Conservation (phyloP, 2,888 invertebrate species). For the Lasiommata megera region DNA sequence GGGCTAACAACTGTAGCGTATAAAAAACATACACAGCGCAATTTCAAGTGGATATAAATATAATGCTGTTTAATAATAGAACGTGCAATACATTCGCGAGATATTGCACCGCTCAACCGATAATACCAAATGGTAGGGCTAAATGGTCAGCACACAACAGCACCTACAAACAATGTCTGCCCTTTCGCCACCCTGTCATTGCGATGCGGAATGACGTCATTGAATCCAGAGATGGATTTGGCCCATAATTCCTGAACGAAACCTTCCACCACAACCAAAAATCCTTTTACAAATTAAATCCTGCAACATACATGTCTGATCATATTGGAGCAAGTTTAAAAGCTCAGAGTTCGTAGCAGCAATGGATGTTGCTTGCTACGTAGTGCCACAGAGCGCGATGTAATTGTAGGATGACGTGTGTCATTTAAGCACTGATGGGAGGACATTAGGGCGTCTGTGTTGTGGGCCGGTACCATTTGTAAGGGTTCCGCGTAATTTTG, state of each 20-base stretch:
- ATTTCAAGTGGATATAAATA: background rate
- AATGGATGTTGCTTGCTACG: slow-evolving; percentile 39
- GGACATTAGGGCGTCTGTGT: slow-evolving; percentile 77
- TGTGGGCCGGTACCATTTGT: slow-evolving; percentile 69
- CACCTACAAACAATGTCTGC: slow-evolving; percentile 56
- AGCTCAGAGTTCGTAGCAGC: slow-evolving; percentile 20
- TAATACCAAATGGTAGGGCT: slow-evolving; percentile 17
- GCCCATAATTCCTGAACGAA: slow-evolving; percentile 74
- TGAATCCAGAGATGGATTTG: slow-evolving; percentile 74
- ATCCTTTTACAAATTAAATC: background rate
- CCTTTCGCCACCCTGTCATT: slow-evolving; percentile 74
- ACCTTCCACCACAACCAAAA: slow-evolving; percentile 39
- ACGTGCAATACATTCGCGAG: background rate
- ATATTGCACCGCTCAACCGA: slow-evolving; percentile 11
- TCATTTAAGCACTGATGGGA: slow-evolving; percentile 77
- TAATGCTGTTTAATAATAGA: no score
- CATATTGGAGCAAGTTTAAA: background rate
- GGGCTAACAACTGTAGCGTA: no score
- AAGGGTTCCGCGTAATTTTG: slow-evolving; percentile 68
- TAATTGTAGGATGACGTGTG: slow-evolving; percentile 75
- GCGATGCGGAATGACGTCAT: slow-evolving; percentile 76
- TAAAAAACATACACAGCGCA: background rate
- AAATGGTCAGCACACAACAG: slow-evolving; percentile 36
- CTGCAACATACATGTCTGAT: slow-evolving; percentile 42
- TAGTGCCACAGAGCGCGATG: slow-evolving; percentile 31